These are phyloP conservation scores for Cosmopolites sordidus DNA, from an alignment of 2,888 invertebrate species.

Conservation along the genomic window DNA sequence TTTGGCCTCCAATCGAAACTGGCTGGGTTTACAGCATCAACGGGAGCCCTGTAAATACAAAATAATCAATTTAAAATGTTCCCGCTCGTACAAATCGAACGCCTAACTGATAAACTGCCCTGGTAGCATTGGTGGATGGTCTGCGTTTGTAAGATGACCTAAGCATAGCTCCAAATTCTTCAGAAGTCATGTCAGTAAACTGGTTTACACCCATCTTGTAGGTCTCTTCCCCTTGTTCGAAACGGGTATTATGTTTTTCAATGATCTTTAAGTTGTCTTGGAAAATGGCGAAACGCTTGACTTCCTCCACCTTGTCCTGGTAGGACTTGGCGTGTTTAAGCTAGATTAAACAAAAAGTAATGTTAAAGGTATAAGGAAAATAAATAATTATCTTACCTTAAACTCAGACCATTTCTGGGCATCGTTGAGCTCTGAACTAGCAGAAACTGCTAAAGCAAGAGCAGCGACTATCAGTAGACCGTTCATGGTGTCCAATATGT, in stretches of 20 bases:
- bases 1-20: neutral
- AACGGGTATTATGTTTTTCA: slow-evolving; percentile 15
- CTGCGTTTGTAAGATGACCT: neutral
- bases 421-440: neutral
- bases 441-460: neutral
- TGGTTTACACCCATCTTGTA: slow-evolving; percentile 19
- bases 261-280: slow-evolving; percentile 16
- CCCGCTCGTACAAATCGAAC: no score
- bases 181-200: slow-evolving; percentile 21
- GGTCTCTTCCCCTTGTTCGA: slow-evolving; percentile 15
- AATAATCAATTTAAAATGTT: no score
- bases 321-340: neutral
- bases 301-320: neutral
- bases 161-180: slow-evolving; percentile 13
- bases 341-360: neutral
- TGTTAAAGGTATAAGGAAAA: neutral
- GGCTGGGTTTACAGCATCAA: neutral
- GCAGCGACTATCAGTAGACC: neutral
- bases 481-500: no score
- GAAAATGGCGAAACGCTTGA: slow-evolving; percentile 13
- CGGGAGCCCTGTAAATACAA: neutral
- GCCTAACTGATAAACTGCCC: neutral
- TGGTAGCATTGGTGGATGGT: neutral
- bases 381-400: neutral
- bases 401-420: neutral